Percentiles rank a stretch among this genome's conserved stretches.
Evolutionary conservation across 2,113 vertebrate genomes (phyloP).

Genomic region (Cyphomyrus plagiostoma): DNA sequence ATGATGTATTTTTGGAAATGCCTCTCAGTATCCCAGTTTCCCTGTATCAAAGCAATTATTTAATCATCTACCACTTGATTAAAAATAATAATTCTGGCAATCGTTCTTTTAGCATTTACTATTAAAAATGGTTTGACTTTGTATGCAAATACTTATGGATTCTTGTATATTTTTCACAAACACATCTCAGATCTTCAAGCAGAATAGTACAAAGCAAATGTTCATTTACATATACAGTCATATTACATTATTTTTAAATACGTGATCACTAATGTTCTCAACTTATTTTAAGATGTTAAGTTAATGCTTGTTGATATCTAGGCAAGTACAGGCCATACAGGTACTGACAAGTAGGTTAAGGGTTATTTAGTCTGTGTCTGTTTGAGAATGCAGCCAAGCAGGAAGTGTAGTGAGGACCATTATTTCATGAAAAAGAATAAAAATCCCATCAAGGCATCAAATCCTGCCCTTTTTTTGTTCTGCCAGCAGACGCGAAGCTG

Average conservation of each 20-base stretch:
- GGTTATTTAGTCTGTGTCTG: slow-evolving; percentile 48
- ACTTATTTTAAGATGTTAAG: not conserved
- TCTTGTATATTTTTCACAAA: not conserved
- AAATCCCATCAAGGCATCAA: slow-evolving; percentile 38
- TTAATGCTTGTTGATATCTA: not conserved
- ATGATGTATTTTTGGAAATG: not conserved
- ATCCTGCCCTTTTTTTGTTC: slow-evolving; percentile 54
- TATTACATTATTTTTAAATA: not conserved
- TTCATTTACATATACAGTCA: not conserved
- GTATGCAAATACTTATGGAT: not conserved
- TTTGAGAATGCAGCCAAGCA: not conserved
- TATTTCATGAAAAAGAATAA: not conserved
- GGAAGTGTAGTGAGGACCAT: not conserved
- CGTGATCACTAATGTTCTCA: not conserved
- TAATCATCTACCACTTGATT: not conserved
- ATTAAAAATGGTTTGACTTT: not conserved
- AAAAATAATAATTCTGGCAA: not conserved
- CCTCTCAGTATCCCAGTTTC: not conserved
- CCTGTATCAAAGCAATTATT: not conserved
- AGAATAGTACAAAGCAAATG: not conserved
- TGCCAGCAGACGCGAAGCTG: slow-evolving; percentile 35
- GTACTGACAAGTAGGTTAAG: slow-evolving; percentile 59
- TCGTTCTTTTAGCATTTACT: not conserved
- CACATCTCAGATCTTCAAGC: not conserved
- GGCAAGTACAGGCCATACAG: slow-evolving; percentile 59